Base-by-base conservation (phyloP, 2,888 invertebrate genomes). In the Leucophenga montana region DNA sequence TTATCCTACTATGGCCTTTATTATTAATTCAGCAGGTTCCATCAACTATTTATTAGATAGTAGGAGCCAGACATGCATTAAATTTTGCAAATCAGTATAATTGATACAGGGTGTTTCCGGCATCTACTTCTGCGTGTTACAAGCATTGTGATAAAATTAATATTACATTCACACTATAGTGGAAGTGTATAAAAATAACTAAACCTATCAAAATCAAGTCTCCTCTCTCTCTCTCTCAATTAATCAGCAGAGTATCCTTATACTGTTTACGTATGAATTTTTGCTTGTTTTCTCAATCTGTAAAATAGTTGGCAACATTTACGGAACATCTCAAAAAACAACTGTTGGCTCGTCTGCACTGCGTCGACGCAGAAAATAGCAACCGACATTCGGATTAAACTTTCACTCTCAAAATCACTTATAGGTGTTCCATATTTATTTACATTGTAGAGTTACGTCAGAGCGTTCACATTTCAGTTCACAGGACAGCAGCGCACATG, bases 401-500 rank as follows among this genome's bases (percentile, higher is more conserved):
- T 53, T 53, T 57, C 22, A n/a, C 57, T 27, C 57, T 57, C 56
- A 18, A 9, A 20, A 1, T 18, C 5, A 0, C 18, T 54, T 54
- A 8, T 54, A 20, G 1, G n/a, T 27, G 57, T 31, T 27, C 57
- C 27, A n/a, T 31, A 57, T 57, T 57, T 57, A 57, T 57, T 57
- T 57, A 57, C 57, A 31, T 57, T 57, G 1, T 57, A 22, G 14
- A 18, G 57, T 57, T 57, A 57, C 57, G 57, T 57, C 57, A 57
- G 22, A 57, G 20, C 11, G 39, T 39, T 39, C 39, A 11, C 11
- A 39, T 39, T 11, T 39, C 39, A 8, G 39, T 39, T 5, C 39
- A 11, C 39, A 39, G 39, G 39, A 39, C 39, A 8, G 27, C 27
- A 27, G 27, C 9, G 9, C 39, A 39, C 27, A 27, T 27, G n/a